Evolutionary conservation across 2,888 invertebrate species (phyloP).

Genomic region (Yponomeuta plumbellus): DNA sequence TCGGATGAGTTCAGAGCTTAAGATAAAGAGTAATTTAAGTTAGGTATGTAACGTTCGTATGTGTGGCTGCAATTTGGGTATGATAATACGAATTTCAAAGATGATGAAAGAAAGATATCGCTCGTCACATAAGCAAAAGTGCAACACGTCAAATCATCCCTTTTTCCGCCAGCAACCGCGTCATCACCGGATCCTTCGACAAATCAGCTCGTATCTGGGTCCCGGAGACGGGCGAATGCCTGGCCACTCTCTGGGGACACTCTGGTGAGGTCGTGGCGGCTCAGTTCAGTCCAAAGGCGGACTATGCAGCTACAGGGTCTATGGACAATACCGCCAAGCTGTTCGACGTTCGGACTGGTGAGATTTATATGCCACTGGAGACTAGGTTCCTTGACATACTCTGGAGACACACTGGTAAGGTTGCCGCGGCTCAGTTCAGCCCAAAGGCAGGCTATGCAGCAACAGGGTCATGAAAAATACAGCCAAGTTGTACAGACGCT

Average conservation of each 20-base stretch:
- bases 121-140: no score
- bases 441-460: slow-evolving; percentile 79
- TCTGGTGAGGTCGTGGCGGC: slow-evolving; percentile 83
- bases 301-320: slow-evolving; percentile 82
- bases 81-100: no score
- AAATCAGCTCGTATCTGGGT: slow-evolving; percentile 87
- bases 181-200: slow-evolving; percentile 89
- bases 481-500: slow-evolving; percentile 83
- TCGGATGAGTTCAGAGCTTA: no score
- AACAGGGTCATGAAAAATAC: slow-evolving; percentile 87
- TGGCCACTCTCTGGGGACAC: slow-evolving; percentile 84
- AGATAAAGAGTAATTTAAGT: no score
- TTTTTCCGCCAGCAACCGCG: slow-evolving; percentile 74
- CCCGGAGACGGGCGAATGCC: slow-evolving; percentile 79
- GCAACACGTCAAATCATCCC: neutral
- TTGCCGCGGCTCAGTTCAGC: slow-evolving; percentile 83
- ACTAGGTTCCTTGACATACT: slow-evolving; percentile 82
- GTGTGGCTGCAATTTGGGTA: no score
- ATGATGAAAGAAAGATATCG: no score
- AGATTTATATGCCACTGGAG: slow-evolving; percentile 26
- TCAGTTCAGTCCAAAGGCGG: slow-evolving; percentile 81
- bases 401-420: slow-evolving; percentile 85
- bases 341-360: slow-evolving; percentile 81
- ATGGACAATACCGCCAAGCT: slow-evolving; percentile 86
- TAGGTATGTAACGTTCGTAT: no score